phyloP scores from a whole-genome alignment of 2,888 invertebrate species.

The Psococerastis gibbosa region DNA sequence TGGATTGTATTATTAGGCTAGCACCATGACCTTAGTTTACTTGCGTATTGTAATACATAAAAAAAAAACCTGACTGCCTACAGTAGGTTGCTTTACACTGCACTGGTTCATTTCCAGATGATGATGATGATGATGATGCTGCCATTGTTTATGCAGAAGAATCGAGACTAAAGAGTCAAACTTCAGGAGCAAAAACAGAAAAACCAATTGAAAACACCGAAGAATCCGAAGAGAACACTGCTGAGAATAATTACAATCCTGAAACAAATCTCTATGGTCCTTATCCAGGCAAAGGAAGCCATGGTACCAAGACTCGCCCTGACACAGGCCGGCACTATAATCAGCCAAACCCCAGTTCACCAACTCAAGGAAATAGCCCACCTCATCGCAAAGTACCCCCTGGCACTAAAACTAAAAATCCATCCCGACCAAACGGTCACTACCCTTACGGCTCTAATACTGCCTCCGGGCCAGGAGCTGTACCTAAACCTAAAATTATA shows the following conservation, averaged over 20 bases:
- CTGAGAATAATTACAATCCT: neutral
- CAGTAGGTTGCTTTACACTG: too few relatives aligned
- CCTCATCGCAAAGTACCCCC: neutral
- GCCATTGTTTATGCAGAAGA: too few relatives aligned
- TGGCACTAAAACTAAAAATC: too few relatives aligned
- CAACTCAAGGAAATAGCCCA: neutral
- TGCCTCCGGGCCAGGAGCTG: neutral
- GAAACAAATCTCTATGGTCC: slow-evolving; percentile 2
- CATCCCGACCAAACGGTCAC: neutral
- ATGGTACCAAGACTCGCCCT: neutral
- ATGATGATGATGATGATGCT: too few relatives aligned
- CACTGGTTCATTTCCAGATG: too few relatives aligned
- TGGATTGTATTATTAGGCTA: too few relatives aligned
- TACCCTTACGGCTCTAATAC: neutral
- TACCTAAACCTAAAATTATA: neutral
- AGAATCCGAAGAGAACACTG: neutral
- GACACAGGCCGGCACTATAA: neutral
- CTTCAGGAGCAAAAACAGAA: neutral
- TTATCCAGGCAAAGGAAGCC: neutral
- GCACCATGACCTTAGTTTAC: too few relatives aligned
- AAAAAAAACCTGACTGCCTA: too few relatives aligned
- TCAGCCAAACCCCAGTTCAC: neutral
- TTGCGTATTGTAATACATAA: too few relatives aligned
- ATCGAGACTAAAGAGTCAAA: too few relatives aligned
- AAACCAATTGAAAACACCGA: neutral